These are phyloP conservation scores for Neosilurus hyrtlii DNA, from an alignment of 2,797 vertebrate genomes.

Conservation along the genomic window DNA sequence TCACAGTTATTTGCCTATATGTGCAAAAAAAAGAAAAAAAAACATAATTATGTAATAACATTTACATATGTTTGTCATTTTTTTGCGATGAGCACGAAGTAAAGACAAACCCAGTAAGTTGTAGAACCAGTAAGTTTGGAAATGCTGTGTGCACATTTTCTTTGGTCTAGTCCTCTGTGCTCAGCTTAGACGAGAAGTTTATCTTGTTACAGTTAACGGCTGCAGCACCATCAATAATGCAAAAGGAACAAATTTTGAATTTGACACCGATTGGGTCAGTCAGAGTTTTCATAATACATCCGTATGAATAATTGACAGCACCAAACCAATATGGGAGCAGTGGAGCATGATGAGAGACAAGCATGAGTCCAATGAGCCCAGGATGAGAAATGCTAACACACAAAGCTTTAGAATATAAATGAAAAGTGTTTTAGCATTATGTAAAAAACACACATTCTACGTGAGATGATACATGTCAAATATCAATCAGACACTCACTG, in stretches of 20 bases:
- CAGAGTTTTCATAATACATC: constrained; percentile 85
- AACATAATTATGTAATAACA: no score
- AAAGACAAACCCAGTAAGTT: not conserved
- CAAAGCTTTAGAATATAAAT: constrained; percentile 12
- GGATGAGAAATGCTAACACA: not conserved
- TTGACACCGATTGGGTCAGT: constrained; percentile 84
- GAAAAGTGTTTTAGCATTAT: constrained; percentile 5
- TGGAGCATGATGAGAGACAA: constrained; percentile 64
- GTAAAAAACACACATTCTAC: not conserved
- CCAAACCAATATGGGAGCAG: constrained; percentile 78
- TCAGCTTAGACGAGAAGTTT: constrained; percentile 46
- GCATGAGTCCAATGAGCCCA: not conserved
- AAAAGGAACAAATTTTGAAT: constrained; percentile 86
- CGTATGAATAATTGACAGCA: constrained; percentile 82
- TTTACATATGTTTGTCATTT: not conserved
- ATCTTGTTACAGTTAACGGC: constrained; percentile 68
- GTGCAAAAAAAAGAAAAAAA: no score
- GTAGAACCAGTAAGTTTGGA: not conserved
- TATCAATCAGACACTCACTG: not conserved
- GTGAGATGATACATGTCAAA: not conserved
- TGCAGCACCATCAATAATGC: constrained; percentile 78
- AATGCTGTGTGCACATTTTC: not conserved
- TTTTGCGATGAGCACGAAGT: not conserved
- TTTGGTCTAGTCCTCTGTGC: not conserved
- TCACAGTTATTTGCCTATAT: no score